These are phyloP conservation scores for Cladopsammia gracilis DNA, from an alignment of 64 coral and sea anemone genomes.

Conservation along the genomic window DNA sequence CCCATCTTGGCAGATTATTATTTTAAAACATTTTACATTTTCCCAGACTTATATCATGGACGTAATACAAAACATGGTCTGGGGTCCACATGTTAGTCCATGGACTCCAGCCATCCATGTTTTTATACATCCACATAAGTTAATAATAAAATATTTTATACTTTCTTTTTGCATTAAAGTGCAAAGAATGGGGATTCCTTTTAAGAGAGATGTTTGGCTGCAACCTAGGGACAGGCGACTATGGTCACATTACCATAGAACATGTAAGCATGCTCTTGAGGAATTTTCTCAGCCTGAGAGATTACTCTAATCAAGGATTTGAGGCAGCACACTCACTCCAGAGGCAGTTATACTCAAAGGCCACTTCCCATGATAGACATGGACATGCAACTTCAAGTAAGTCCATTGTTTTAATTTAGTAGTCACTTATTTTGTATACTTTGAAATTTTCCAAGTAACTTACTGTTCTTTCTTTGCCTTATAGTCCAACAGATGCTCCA, in stretches of 20 bases:
- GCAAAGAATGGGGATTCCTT: conserved; percentile 36
- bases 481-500: conserved; percentile 11
- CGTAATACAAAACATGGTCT: no score
- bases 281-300: conserved; percentile 21
- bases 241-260: conserved; percentile 51
- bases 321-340: conserved; percentile 27
- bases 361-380: conserved; percentile 29
- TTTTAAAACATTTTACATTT: no score
- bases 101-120: no score
- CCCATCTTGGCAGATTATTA: no score
- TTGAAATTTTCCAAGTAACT: no score
- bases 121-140: no score
- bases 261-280: conserved; percentile 44
- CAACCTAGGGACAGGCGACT: conserved; percentile 16
- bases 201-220: conserved; percentile 28
- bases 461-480: not conserved
- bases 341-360: conserved; percentile 11
- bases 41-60: no score
- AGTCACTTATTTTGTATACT: no score
- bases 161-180: not conserved
- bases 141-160: no score
- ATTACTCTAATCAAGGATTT: conserved; percentile 28
- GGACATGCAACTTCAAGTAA: conserved; percentile 30
- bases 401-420: not conserved
- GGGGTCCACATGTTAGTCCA: no score